Evolutionary conservation across 2,797 vertebrate genomes (phyloP).

Genomic region (Steatocranus sp.): DNA sequence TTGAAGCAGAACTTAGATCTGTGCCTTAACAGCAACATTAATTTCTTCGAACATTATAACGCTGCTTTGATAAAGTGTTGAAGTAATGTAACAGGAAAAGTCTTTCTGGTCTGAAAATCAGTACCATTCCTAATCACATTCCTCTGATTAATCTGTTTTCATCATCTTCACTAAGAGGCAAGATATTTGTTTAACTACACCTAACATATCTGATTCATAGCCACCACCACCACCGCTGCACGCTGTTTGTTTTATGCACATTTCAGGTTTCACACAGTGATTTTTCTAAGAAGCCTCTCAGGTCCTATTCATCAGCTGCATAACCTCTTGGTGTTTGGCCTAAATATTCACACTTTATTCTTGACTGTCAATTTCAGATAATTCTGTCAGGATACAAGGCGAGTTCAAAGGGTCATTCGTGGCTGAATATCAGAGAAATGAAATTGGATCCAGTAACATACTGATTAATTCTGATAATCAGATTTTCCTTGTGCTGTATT

Average conservation of each 20-base stretch:
- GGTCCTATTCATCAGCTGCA: conserved; percentile 56
- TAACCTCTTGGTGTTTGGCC: conserved; percentile 22
- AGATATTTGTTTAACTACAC: neutral
- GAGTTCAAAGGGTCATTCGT: conserved; percentile 21
- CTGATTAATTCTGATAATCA: conserved; percentile 52
- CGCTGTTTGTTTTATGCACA: neutral
- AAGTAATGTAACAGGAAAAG: neutral
- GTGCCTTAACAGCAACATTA: neutral
- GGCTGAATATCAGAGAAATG: conserved; percentile 44
- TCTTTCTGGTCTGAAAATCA: neutral
- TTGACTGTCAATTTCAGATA: conserved; percentile 44
- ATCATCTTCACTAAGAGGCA: neutral
- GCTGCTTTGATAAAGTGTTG: rapidly evolving
- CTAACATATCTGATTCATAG: neutral
- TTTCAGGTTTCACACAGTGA: neutral
- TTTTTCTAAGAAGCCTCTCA: conserved; percentile 12
- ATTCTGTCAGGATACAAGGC: conserved; percentile 38
- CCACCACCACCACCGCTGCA: neutral
- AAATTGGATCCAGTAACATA: conserved; percentile 49
- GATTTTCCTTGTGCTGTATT: conserved; percentile 37
- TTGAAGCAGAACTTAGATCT: neutral
- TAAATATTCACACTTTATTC: conserved; percentile 34
- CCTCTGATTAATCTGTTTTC: neutral
- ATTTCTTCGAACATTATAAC: neutral
- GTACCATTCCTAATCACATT: too few species aligned